phyloP scores from a whole-genome alignment of 1,140 invertebrate genomes.

The Drosophila subobscura region DNA sequence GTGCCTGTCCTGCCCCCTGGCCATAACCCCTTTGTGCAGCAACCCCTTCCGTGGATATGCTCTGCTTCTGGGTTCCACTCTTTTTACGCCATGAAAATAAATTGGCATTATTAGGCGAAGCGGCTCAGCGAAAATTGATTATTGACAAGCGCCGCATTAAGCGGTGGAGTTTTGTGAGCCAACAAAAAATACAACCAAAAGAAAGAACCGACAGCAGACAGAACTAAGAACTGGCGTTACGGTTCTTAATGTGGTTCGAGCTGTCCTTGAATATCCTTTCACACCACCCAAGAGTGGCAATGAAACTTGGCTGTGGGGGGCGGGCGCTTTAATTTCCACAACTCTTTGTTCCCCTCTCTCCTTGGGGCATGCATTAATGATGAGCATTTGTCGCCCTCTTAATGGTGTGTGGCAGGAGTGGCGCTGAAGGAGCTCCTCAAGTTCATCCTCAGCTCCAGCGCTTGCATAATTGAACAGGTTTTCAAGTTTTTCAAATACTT shows the following conservation, averaged over 20 bases:
- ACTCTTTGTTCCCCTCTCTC: slow-evolving; percentile 8
- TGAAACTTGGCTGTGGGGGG: no score
- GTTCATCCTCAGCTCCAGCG: slow-evolving; percentile 2
- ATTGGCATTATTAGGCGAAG: slow-evolving; percentile 74
- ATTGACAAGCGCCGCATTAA: slow-evolving; percentile 73
- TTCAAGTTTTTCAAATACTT: slow-evolving; percentile 29
- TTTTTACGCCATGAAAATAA: slow-evolving; percentile 54
- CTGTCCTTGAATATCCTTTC: slow-evolving; percentile 63
- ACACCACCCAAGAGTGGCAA: background rate
- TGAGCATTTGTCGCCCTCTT: slow-evolving; percentile 59
- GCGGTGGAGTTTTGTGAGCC: slow-evolving; percentile 69
- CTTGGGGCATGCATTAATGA: slow-evolving; percentile 65
- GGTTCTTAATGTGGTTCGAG: slow-evolving; percentile 62
- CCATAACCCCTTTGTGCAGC: slow-evolving; percentile 9
- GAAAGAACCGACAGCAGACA: background rate
- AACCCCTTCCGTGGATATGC: slow-evolving; percentile 43
- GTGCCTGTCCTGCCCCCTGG: background rate
- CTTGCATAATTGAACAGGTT: slow-evolving; percentile 54
- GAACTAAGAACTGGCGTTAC: slow-evolving; percentile 25
- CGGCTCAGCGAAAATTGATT: slow-evolving; percentile 76
- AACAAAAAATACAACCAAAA: background rate
- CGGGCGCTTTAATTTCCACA: slow-evolving; percentile 40
- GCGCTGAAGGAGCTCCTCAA: slow-evolving; percentile 22
- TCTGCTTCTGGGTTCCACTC: slow-evolving; percentile 1
- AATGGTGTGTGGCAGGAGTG: background rate